Evolutionary conservation across 2,888 invertebrate species (phyloP).

Genomic region (Lasioglossum villosulum): DNA sequence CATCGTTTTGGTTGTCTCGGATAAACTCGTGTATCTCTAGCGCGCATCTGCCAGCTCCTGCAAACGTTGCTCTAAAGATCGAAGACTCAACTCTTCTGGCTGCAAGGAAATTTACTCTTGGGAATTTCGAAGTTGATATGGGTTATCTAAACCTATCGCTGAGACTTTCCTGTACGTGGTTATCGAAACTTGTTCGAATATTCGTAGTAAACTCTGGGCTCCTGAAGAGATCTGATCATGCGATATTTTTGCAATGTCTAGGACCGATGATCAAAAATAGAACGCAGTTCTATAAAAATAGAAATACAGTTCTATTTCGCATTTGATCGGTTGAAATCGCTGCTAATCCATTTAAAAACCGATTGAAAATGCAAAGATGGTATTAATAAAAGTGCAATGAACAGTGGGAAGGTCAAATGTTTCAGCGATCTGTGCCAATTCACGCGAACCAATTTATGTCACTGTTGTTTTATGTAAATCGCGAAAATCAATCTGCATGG

Average conservation of each 20-base stretch:
- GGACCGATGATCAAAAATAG: not conserved
- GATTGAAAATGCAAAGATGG: not conserved
- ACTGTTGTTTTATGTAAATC: not conserved
- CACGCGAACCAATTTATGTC: not conserved
- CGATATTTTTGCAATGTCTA: not conserved
- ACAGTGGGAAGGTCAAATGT: not conserved
- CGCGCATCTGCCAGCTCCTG: not conserved
- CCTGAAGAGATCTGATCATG: not conserved
- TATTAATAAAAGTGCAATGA: not conserved
- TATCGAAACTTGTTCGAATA: not conserved
- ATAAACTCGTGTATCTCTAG: not conserved
- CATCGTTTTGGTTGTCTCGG: not conserved
- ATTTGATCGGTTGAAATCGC: not conserved
- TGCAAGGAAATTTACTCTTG: not conserved
- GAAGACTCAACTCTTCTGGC: not conserved
- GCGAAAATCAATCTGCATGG: not conserved
- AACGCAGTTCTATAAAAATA: no score
- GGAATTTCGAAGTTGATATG: not conserved
- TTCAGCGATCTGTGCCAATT: not conserved
- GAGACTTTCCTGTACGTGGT: not conserved
- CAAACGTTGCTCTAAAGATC: not conserved
- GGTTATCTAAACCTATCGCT: not conserved
- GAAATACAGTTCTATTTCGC: not conserved
- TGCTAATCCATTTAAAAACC: not conserved
- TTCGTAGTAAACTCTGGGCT: not conserved